Percentiles rank a stretch among this genome's conserved stretches.
These are phyloP conservation scores for Dasyurus viverrinus DNA, from an alignment of 2,113 vertebrate species.

Conservation along the genomic window DNA sequence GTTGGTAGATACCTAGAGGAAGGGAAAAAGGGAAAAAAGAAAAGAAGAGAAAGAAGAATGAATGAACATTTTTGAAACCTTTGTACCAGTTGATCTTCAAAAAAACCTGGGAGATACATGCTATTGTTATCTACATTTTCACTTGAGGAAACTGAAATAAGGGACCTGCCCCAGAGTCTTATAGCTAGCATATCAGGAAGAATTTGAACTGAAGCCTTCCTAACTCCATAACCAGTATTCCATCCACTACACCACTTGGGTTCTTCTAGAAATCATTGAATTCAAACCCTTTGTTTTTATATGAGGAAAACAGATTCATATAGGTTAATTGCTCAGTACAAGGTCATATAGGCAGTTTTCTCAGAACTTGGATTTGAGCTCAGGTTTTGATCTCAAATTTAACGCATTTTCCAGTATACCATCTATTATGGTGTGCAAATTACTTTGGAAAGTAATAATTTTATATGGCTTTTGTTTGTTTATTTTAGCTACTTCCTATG, in stretches of 20 bases:
- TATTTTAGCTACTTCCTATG: background rate
- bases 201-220: background rate
- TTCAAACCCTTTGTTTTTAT: background rate
- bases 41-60: background rate
- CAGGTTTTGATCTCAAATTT: background rate
- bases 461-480: background rate
- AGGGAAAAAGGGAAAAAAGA: background rate
- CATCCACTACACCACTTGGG: background rate
- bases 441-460: background rate
- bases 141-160: background rate
- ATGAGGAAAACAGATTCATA: background rate
- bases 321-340: background rate
- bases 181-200: background rate
- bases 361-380: background rate
- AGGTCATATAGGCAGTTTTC: background rate
- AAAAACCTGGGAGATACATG: background rate
- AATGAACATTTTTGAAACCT: background rate
- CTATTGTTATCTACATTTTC: background rate
- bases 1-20: background rate
- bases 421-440: background rate
- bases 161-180: background rate
- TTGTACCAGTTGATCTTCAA: background rate
- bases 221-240: background rate
- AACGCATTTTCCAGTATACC: background rate
- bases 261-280: background rate